These are phyloP conservation scores for Recurvirostra avosetta DNA, from an alignment of 2,113 vertebrate genomes.

Conservation along the genomic window DNA sequence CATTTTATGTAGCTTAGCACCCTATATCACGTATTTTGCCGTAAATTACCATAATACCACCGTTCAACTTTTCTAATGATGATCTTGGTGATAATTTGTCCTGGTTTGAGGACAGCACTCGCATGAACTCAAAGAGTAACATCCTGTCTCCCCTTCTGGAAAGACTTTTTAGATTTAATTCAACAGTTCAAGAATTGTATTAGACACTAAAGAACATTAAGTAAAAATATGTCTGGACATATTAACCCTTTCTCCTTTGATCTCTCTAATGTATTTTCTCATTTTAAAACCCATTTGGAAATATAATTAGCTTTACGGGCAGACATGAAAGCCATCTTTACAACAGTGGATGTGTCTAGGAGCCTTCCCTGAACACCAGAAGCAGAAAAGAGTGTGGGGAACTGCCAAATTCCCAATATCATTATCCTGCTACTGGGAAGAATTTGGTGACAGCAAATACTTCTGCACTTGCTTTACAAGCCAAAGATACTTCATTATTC, in stretches of 20 bases:
- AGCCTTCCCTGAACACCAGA: not conserved
- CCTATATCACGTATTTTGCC: not conserved
- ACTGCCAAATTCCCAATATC: not conserved
- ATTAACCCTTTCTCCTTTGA: not conserved
- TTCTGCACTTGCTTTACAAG: not conserved
- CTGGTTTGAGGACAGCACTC: not conserved
- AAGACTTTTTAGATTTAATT: not conserved
- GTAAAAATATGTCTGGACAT: not conserved
- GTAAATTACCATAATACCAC: not conserved
- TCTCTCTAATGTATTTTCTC: not conserved
- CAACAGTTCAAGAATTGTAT: not conserved
- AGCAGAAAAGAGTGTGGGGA: not conserved
- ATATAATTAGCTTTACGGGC: not conserved
- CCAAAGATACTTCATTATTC: not conserved
- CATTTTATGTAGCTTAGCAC: not conserved
- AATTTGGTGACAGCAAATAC: not conserved
- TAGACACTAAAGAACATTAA: not conserved
- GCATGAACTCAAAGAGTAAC: not conserved
- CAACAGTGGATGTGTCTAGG: not conserved
- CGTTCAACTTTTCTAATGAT: not conserved
- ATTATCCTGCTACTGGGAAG: not conserved
- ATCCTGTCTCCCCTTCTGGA: not conserved
- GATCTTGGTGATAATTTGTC: not conserved
- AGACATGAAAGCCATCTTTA: not conserved
- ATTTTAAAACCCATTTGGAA: not conserved